A percentile compares a stretch with the other conserved stretches of the same genome.
These are phyloP conservation scores for Phallusia fumigata DNA, from an alignment of 23 tunicate genomes.

Conservation along the genomic window DNA sequence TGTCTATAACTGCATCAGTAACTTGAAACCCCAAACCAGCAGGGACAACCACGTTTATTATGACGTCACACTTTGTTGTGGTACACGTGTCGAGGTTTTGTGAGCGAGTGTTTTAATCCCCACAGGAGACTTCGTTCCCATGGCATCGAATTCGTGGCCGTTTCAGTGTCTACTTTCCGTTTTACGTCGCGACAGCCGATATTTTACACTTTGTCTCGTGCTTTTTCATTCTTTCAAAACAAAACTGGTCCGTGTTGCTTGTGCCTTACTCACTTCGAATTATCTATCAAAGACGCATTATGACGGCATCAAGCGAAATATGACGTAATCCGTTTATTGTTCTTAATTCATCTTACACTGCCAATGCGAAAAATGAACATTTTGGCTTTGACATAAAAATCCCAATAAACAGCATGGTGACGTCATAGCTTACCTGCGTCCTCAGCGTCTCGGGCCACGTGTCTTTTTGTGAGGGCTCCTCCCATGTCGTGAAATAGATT, in stretches of 20 bases:
- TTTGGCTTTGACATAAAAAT: too few relatives aligned
- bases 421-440: neutral
- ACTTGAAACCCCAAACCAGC: neutral
- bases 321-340: too few relatives aligned
- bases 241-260: too few relatives aligned
- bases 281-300: too few relatives aligned
- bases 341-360: too few relatives aligned
- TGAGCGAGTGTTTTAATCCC: neutral
- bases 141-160: slow-evolving; percentile 6
- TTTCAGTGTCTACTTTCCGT: neutral
- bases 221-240: too few relatives aligned
- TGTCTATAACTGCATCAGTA: neutral
- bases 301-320: too few relatives aligned
- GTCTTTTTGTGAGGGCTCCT: neutral
- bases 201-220: too few relatives aligned
- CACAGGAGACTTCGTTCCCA: neutral
- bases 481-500: neutral
- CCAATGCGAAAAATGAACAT: too few relatives aligned
- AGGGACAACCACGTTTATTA: neutral
- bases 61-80: neutral
- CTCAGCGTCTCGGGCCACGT: neutral
- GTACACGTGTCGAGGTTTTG: neutral
- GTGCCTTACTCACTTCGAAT: too few relatives aligned
- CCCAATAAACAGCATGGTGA: too few relatives aligned
- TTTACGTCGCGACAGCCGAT: too few relatives aligned